Evolutionary conservation across 2,113 vertebrate genomes (phyloP), one percentile per base, ranked within the genome.

Genomic region (Vimba vimba): DNA sequence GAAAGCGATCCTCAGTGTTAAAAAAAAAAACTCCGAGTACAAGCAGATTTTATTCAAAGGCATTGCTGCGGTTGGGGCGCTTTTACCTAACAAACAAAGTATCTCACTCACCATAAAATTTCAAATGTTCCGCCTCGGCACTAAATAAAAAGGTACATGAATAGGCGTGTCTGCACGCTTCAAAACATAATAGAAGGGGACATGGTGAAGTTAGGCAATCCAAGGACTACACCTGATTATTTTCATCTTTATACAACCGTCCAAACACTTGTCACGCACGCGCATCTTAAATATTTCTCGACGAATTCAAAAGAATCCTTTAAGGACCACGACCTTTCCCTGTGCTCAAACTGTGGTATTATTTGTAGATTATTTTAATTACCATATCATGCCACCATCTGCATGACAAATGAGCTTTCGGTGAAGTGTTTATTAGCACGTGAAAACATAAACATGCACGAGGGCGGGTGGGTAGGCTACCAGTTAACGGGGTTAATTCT

Each of bases 321-420:
- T 4, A 50, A 68, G 39, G 59, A 73, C 21, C 66, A 15, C 21
- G 39, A 36, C 79, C 79, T 45, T 62, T 13, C 62, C 7, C 13
- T 36, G 33, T 74, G 17, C 36, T 27, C 83, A 68, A 82, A 66
- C 62, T 30, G 30, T 33, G 64, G 21, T 30, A 27, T 79, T 25
- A 79, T 86, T 59, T 74, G 66, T 25, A 86, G 75, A 33, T 92
- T 75, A 86, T 93, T 91, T 91, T 88, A 92, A 94, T 94, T 93
- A 92, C 90, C 47, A 36, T 86, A 47, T 15, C 85, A 47, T 77
- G 57, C 83, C 85, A 86, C 86, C 86, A 87, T 89, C 87, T 91
- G 92, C 92, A 90, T 93, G 91, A 92, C 91, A 91, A 92, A 93
- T 91, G 85, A 90, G 87, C 86, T 89, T 87, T 75, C 85, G 57